phyloP scores from a whole-genome alignment of 2,888 invertebrate species.

The Alentia gelatinosa region DNA sequence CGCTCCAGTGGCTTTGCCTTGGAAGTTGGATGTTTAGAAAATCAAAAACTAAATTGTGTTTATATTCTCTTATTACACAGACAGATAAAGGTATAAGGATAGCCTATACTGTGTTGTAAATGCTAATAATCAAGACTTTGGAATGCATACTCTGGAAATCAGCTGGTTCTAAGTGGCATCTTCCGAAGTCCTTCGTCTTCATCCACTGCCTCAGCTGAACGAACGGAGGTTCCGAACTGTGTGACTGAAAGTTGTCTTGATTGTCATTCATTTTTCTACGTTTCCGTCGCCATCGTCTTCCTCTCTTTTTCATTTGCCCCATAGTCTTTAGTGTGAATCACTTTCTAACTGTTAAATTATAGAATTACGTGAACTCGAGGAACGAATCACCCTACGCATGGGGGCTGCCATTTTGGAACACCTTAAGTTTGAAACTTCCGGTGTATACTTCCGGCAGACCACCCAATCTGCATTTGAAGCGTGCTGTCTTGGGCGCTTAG shows the following conservation, averaged over 20 bases:
- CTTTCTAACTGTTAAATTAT: neutral
- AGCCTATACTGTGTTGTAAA: no score
- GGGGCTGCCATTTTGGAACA: slow-evolving; percentile 14
- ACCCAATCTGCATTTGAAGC: no score
- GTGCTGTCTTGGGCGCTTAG: no score
- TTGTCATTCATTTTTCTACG: neutral
- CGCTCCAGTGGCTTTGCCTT: no score
- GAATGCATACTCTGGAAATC: neutral
- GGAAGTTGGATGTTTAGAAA: no score
- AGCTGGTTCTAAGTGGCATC: slow-evolving; percentile 33
- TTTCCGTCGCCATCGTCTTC: neutral
- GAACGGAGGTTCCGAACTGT: neutral
- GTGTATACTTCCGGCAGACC: neutral
- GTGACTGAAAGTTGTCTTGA: neutral
- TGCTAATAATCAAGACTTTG: neutral
- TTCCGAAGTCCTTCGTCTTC: slow-evolving; percentile 41
- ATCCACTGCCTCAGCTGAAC: slow-evolving; percentile 53
- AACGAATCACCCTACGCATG: neutral
- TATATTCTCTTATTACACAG: no score
- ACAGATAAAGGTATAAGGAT: no score
- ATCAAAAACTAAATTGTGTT: no score
- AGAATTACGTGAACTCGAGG: neutral
- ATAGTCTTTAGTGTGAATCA: neutral
- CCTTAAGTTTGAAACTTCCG: neutral
- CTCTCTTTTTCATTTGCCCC: neutral